phyloP scores from a whole-genome alignment of 1,140 invertebrate species.

The Mactra quadrangularis region DNA sequence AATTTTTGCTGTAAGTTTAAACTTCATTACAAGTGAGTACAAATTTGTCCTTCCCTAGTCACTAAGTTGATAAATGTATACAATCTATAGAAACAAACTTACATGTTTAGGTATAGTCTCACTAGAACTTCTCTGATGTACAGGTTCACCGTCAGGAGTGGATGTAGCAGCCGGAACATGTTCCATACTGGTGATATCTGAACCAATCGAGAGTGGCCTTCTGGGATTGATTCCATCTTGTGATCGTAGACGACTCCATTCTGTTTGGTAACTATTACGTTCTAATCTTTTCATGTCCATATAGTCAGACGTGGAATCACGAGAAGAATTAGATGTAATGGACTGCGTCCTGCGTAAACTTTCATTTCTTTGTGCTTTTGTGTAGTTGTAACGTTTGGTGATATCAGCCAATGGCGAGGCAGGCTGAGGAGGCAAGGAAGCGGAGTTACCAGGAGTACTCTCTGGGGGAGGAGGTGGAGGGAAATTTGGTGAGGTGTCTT shows the following conservation, averaged over 20 bases:
- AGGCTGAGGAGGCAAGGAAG: slow-evolving; percentile 33
- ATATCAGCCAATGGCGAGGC: slow-evolving; percentile 62
- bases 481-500: slow-evolving; percentile 17
- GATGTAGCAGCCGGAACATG: not conserved
- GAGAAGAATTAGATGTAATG: slow-evolving; percentile 67
- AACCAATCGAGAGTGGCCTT: slow-evolving; percentile 67
- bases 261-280: slow-evolving; percentile 69
- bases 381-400: slow-evolving; percentile 63
- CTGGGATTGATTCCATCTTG: slow-evolving; percentile 56
- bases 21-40: no score
- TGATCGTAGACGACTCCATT: slow-evolving; percentile 76
- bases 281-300: slow-evolving; percentile 74
- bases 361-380: slow-evolving; percentile 70
- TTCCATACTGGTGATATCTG: slow-evolving; percentile 56
- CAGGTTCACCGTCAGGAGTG: slow-evolving; percentile 7
- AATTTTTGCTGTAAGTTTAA: no score
- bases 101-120: slow-evolving; percentile 54
- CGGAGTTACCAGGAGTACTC: not conserved
- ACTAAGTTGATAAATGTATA: no score
- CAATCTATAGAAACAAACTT: no score
- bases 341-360: slow-evolving; percentile 77
- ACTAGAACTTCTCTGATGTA: slow-evolving; percentile 29
- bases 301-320: slow-evolving; percentile 70
- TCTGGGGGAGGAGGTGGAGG: slow-evolving; percentile 34
- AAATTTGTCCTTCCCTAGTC: no score